Base-by-base conservation (phyloP, 2,888 invertebrate genomes). In the Ennomos quercinarius region DNA sequence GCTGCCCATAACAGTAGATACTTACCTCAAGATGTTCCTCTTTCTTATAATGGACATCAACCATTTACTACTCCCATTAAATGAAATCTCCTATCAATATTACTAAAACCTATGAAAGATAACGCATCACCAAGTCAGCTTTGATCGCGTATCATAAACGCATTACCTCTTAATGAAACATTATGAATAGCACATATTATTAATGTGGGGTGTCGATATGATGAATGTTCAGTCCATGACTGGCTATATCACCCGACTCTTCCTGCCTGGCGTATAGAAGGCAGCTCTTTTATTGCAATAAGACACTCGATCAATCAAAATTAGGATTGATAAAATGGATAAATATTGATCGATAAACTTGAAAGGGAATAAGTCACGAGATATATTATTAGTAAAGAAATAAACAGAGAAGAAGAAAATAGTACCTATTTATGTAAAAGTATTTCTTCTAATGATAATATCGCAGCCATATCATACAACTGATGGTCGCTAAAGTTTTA, bases 91-190 rank as follows among this genome's bases (percentile, higher is more conserved):
- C 47, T 34, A 60, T 51, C 50, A 62, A 58, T 55, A 58, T 51
- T 10, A 57, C 54, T 58, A 62, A 57, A 57, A 62, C 57, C 45
- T 52, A 54, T 49, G 56, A 59, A 27, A 62, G 64, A 66, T 64
- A 63, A 55, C 57, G 38, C 61, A 64, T 66, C 67, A 65, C 57
- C 62, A 64, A 57, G 44, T 56, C 41, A 42, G 43, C 60, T 67
- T 71, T 74, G 77, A 72, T 70, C 64, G 68, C 71, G 73, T 80
- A 83, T 83, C 83, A 80, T 77, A 78, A 82, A 85, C 81, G 80
- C 86, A 87, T 88, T 90, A 87, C 76, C 78, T 82, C 84, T 84
- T 90, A 91, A 92, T 90, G 90, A 92, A 90, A 92, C 87, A 86
- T 91, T 89, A 91, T 89, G 86, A 86, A 90, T 88, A 85, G 82